Conservation (phyloP, 2,888 invertebrate genomes). For the Lochmaea crataegi region DNA sequence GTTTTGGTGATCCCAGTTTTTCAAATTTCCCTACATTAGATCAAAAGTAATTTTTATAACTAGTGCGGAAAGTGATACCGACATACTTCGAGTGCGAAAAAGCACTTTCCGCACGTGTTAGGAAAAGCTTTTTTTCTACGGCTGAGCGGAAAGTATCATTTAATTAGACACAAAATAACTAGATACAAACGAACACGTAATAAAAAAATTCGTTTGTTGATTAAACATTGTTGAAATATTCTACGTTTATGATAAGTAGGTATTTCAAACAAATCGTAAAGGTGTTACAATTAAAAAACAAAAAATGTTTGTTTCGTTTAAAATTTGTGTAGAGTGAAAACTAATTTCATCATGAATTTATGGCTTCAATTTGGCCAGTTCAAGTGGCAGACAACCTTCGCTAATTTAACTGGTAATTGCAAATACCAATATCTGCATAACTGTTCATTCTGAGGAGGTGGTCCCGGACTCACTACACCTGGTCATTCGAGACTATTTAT, state of each 20-base stretch:
- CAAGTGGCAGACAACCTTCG: constrained; percentile 39
- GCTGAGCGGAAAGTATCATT: too few species aligned
- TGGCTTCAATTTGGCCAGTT: constrained; percentile 38
- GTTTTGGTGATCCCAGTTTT: too few species aligned
- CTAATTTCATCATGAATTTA: constrained; percentile 33
- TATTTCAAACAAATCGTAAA: background rate
- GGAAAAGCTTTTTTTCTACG: too few species aligned
- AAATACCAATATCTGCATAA: constrained; percentile 56
- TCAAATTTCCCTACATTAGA: too few species aligned
- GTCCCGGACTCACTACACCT: constrained; percentile 57
- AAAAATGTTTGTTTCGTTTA: constrained; percentile 11
- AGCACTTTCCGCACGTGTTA: too few species aligned
- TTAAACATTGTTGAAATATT: too few species aligned
- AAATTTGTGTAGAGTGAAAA: constrained; percentile 25
- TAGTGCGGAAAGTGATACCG: too few species aligned
- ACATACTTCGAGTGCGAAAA: too few species aligned
- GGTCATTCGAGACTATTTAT: constrained; percentile 64
- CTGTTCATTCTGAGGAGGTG: constrained; percentile 49
- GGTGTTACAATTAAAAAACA: background rate
- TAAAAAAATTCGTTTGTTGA: too few species aligned
- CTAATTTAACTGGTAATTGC: constrained; percentile 59
- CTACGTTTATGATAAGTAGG: background rate
- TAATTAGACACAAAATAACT: too few species aligned
- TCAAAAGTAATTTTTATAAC: too few species aligned
- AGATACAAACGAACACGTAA: too few species aligned